Conservation (phyloP, 2,113 vertebrate species). For the Chaetodon auriga region DNA sequence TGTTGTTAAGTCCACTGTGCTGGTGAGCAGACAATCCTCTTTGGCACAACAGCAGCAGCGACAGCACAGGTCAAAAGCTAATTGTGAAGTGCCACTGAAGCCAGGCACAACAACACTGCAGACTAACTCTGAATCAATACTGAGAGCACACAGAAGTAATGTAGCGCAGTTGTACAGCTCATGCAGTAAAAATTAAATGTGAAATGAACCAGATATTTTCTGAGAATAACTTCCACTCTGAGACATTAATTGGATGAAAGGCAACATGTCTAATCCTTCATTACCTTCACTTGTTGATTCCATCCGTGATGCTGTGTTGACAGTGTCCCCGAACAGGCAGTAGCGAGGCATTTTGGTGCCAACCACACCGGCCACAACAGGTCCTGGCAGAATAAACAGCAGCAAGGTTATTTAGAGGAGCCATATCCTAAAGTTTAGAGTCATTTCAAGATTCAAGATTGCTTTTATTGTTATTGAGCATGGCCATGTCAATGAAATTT, state of each 20-base stretch:
- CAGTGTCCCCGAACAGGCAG: constrained; percentile 87
- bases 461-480: too few relatives aligned
- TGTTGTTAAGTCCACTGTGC: neutral
- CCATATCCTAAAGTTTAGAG: neutral
- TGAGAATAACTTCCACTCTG: neutral
- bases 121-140: neutral
- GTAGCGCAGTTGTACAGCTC: neutral
- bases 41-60: constrained; percentile 1
- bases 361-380: constrained; percentile 86
- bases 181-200: neutral
- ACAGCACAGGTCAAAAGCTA: neutral
- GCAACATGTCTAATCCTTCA: neutral
- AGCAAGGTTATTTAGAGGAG: neutral
- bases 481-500: too few relatives aligned
- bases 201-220: neutral
- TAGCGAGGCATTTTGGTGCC: constrained; percentile 88
- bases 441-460: too few relatives aligned
- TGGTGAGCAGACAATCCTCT: constrained; percentile 7
- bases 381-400: constrained; percentile 72
- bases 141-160: neutral
- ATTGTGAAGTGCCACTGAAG: neutral
- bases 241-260: constrained; percentile 2
- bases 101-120: neutral
- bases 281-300: constrained; percentile 88
- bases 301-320: constrained; percentile 87